Base-by-base conservation (phyloP, 53 echinoderm and acorn worm genomes). In the Paracentrotus lividus region DNA sequence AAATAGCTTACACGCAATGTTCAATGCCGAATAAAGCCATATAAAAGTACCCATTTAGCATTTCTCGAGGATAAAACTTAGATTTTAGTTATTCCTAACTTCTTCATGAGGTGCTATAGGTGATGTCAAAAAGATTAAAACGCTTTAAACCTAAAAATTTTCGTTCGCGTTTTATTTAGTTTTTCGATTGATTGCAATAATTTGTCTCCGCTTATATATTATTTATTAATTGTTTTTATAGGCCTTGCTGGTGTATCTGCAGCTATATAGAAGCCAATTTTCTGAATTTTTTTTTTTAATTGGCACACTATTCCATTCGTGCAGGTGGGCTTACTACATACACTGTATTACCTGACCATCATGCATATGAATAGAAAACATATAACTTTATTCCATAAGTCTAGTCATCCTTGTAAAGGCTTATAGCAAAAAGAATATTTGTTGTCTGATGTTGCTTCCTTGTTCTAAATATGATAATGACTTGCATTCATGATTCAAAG, bases 401-500 rank as follows among this genome's bases (percentile, higher is more conserved):
- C 40, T 75, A 67, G 4, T 38, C 18, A 14, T 0, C 38, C 18
- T 36, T 42, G 2, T 76, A 76, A 20, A 32, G 23, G 76, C 76
- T 76, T 38, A 14, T 76, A 42, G 38, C n/a, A 23, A 20, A 16
- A 0, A 18, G 38, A 42, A 26, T 18, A 42, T 42, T 76, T 2
- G 76, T 20, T 76, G 42, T 20, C 23, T 40, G 42, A 5, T 15
- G 38, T 18, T 36, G 42, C 16, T 76, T 76, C 76, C 76, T 31
- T 76, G 42, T 76, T 76, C 42, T 42, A 76, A 76, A 76, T 42
- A 5, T 76, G 42, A 4, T 76, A 76, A 75, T 75, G 40, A 75
- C 75, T 75, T 75, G 75, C 75, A 40, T 75, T 75, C 75, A 75
- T 4, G 40, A 75, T 75, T 42, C 40, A 38, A 75, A 75, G 75